Base-by-base conservation (phyloP, 1,140 invertebrate species). In the Protaetia brevitarsis region DNA sequence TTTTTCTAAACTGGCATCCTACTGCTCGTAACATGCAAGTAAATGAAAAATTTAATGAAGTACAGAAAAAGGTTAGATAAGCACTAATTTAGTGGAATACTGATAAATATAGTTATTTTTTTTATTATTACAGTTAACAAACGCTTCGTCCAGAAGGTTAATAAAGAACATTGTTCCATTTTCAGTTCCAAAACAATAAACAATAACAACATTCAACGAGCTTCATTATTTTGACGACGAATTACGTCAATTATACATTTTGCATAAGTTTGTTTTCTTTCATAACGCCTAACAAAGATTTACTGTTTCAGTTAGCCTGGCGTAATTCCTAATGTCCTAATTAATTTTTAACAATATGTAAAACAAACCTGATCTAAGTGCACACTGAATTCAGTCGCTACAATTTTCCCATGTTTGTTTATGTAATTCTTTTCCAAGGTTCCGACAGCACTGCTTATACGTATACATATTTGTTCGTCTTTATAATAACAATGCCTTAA, bases 321-420 rank as follows among this genome's bases (percentile, higher is more conserved):
- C 1, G 31, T 34, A 34, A 34, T 34, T 8, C 31, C 8, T 8
- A 34, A 34, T 11, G 31, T 34, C 3, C 19, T 51, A 51, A 51
- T 51, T 51, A 51, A 51, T 10, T 51, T 51, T 51, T 51, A 51
- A 51, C 41, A 51, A 23, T 51, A 51, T 51, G 41, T 45, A 13
- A 13, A 45, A 45, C 41, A 51, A 26, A 51, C 19, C 8, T 7
- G 41, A 51, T 21, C 41, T 51, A 51, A 51, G 16, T 51, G 19
- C 8, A 19, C 26, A 23, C 21, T 23, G 7, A 51, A 51, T 51
- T 51, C 41, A 51, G 41, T 26, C 19, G 41, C 11, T 19, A 23
- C 19, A 51, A 51, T 7, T 26, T 51, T 51, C 41, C 19, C 41
- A 51, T 51, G 41, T 51, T 51, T 51, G 19, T 19, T 21, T 51